These are phyloP conservation scores for Dreissena rostriformis DNA, from an alignment of 1,140 invertebrate species.

Conservation along the genomic window DNA sequence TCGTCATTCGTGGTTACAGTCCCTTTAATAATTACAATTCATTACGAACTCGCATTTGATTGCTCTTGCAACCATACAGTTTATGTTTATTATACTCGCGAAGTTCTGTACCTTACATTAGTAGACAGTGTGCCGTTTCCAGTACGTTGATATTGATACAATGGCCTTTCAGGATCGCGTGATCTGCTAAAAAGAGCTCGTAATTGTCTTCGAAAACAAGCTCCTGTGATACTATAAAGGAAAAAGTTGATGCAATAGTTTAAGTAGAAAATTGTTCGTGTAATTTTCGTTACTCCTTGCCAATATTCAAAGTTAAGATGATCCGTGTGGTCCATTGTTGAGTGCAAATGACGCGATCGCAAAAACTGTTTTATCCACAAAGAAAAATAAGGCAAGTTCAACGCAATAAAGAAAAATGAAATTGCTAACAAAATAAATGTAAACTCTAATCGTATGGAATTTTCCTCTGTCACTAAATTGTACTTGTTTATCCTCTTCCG, in stretches of 20 bases:
- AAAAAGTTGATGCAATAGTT: slow-evolving; percentile 80
- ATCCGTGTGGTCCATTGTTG: neutral
- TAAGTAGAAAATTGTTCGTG: slow-evolving; percentile 74
- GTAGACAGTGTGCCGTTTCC: no score
- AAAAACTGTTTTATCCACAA: slow-evolving; percentile 71
- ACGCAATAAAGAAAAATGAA: slow-evolving; percentile 70
- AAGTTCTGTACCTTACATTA: no score
- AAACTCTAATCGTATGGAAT: slow-evolving; percentile 71
- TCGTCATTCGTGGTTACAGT: no score
- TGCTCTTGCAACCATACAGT: no score
- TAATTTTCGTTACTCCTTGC: slow-evolving; percentile 62
- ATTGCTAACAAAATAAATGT: slow-evolving; percentile 72
- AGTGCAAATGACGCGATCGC: neutral
- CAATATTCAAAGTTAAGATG: neutral
- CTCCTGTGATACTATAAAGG: slow-evolving; percentile 76
- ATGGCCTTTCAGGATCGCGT: neutral
- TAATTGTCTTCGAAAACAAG: slow-evolving; percentile 70
- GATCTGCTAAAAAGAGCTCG: slow-evolving; percentile 55
- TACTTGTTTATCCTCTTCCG: slow-evolving; percentile 57
- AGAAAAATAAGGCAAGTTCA: slow-evolving; percentile 73
- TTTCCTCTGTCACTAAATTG: slow-evolving; percentile 70
- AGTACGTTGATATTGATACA: no score
- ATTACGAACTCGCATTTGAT: no score
- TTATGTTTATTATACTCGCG: no score
- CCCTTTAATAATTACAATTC: no score